Conservation (phyloP, 1,140 invertebrate genomes). For the Bombus picipes region DNA sequence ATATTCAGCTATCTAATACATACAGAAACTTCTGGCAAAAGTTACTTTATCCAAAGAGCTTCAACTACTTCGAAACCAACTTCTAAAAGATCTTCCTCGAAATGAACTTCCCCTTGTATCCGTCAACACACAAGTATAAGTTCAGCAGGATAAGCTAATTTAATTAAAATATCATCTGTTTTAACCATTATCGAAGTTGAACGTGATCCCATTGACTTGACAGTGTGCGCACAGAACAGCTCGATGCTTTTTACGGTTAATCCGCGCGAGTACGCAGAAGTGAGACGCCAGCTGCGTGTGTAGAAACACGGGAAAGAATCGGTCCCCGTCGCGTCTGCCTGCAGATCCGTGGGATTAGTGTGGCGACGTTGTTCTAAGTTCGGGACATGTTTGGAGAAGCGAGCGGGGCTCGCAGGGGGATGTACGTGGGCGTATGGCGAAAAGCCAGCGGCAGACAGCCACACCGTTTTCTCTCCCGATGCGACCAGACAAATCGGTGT, state of each 20-base stretch:
- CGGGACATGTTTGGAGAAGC: conserved; percentile 56
- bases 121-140: background rate
- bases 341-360: conserved; percentile 64
- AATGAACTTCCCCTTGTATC: background rate
- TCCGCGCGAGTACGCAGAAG: conserved; percentile 38
- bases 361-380: conserved; percentile 70
- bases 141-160: background rate
- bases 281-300: background rate
- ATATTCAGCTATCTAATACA: background rate
- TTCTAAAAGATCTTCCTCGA: background rate
- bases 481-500: conserved; percentile 62
- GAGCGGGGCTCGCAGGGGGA: background rate
- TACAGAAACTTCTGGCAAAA: background rate
- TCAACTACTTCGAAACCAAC: background rate
- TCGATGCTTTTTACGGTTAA: conserved; percentile 32
- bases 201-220: background rate
- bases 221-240: background rate
- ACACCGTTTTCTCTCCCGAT: conserved; percentile 55
- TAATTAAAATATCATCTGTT: conserved; percentile 24
- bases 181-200: background rate
- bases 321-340: conserved; percentile 50
- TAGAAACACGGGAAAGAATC: conserved; percentile 52
- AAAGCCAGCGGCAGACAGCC: conserved; percentile 65
- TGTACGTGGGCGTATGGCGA: conserved; percentile 68
- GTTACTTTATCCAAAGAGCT: background rate